Base-by-base conservation (phyloP, 2,888 invertebrate genomes). In the Philhelius pedissequus region DNA sequence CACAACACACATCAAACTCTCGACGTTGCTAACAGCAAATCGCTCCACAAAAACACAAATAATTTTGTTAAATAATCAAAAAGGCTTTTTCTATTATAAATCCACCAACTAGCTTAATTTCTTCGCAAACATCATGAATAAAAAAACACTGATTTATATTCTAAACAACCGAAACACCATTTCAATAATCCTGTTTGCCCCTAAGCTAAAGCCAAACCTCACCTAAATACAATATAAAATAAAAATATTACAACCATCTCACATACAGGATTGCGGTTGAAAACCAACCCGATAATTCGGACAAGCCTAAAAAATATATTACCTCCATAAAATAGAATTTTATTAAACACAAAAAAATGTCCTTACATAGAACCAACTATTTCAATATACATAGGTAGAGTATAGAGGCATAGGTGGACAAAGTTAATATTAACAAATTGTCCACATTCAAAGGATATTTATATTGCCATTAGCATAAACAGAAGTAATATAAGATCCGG, bases 401-500 rank as follows among this genome's bases (percentile, higher is more conserved):
- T 3, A 9, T 40, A 7, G 7, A 40, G 0, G 13, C 1, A 8
- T 45, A 48, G 48, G 48, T 56, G 20, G 54, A n/a, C 20, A 38
- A 18, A 20, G 48, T 71, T 82, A 78, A 77, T 78, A 73, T 40
- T 48, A 69, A 78, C 60, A 78, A 73, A 82, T 82, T 73, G 68
- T 62, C 35, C 38, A 25, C 78, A 82, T 58, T 45, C 78, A 68
- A 75, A 62, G 62, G 78, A 52, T 71, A 73, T 82, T 77, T 73
- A 78, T 77, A 71, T 54, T 9, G 40, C 50, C 70, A 77, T 76
- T 50, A 82, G 52, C 62, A 76, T 69, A 76, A 71, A 58, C 60
- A 71, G 35, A 71, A 50, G 71, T 81, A 60, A 82, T 70, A 81
- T 70, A 81, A 50, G 25, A 74, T 50, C 15, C 15, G 22, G 40